phyloP scores from a whole-genome alignment of 1,140 invertebrate genomes.

The Acromyrmex charruanus region DNA sequence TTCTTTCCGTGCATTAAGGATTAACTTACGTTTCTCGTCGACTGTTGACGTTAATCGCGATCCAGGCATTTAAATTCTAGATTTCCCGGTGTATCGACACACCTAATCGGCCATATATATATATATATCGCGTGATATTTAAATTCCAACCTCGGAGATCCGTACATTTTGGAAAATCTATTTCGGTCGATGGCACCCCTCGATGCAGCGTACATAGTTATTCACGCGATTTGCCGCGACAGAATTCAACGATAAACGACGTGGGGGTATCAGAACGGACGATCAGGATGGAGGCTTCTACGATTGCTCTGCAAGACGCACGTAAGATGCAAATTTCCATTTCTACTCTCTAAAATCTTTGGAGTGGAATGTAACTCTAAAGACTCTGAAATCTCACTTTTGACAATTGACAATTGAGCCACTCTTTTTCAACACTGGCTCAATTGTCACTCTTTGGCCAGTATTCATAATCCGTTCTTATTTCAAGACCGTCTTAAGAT shows the following conservation, averaged over 20 bases:
- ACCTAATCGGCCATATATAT: not conserved
- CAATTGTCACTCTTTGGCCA: too few relatives aligned
- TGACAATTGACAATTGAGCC: too few relatives aligned
- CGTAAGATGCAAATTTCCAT: constrained; percentile 71
- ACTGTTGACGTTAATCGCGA: not conserved
- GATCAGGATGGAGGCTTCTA: constrained; percentile 77
- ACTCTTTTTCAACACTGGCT: too few relatives aligned
- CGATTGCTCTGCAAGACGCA: constrained; percentile 74
- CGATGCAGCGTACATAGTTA: not conserved
- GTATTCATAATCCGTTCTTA: too few relatives aligned
- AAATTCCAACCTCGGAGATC: constrained; percentile 46
- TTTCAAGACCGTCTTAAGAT: too few relatives aligned
- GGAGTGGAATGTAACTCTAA: too few relatives aligned
- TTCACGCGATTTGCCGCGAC: constrained; percentile 40
- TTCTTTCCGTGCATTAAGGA: too few relatives aligned
- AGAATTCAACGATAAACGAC: constrained; percentile 48
- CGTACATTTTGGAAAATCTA: constrained; percentile 75
- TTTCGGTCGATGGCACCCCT: constrained; percentile 66
- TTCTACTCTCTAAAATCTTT: not conserved
- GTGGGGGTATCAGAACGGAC: constrained; percentile 12
- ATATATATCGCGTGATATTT: constrained; percentile 27
- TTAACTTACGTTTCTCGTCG: not conserved
- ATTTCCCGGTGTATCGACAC: not conserved
- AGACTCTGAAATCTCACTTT: too few relatives aligned
- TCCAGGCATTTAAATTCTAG: not conserved